A percentile compares a stretch with the other conserved stretches of the same genome.
Evolutionary conservation across 2,113 vertebrate species (phyloP).

Genomic region (Brachypodius melanocephalos): DNA sequence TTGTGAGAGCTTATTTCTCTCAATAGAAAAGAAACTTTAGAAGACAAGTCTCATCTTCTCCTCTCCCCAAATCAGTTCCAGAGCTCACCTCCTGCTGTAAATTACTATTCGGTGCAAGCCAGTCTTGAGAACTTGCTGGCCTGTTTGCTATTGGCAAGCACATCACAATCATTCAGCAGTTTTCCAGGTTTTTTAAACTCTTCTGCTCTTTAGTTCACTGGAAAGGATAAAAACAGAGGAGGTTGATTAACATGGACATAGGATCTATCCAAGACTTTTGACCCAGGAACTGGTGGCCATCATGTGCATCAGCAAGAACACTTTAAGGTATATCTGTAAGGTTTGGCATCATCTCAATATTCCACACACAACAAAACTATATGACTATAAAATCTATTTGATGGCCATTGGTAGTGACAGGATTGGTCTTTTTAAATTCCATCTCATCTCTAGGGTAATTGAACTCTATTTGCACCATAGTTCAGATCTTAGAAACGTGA

Average conservation of each 20-base stretch:
- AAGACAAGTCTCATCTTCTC: background rate
- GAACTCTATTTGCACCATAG: background rate
- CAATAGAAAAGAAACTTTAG: background rate
- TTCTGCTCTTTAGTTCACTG: background rate
- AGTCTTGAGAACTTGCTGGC: background rate
- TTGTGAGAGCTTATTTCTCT: background rate
- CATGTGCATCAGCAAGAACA: background rate
- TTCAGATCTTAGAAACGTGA: background rate
- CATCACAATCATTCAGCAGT: background rate
- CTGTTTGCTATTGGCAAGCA: background rate
- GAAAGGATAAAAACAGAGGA: background rate
- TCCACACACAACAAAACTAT: background rate
- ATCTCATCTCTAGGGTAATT: slow-evolving; percentile 16
- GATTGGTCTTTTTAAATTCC: slow-evolving; percentile 40
- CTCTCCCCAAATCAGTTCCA: background rate
- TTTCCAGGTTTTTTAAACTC: background rate
- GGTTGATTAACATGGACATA: background rate
- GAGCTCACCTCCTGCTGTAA: background rate
- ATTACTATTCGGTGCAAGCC: background rate
- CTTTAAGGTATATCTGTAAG: background rate
- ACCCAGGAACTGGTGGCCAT: background rate
- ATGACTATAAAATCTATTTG: slow-evolving; percentile 20
- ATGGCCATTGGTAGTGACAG: slow-evolving; percentile 43
- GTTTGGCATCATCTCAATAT: slow-evolving; percentile 6
- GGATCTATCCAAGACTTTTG: background rate